A percentile compares a stretch with the other conserved stretches of the same genome.
Conservation (phyloP, 2,888 invertebrate genomes). For the Napeogenes sylphis region DNA sequence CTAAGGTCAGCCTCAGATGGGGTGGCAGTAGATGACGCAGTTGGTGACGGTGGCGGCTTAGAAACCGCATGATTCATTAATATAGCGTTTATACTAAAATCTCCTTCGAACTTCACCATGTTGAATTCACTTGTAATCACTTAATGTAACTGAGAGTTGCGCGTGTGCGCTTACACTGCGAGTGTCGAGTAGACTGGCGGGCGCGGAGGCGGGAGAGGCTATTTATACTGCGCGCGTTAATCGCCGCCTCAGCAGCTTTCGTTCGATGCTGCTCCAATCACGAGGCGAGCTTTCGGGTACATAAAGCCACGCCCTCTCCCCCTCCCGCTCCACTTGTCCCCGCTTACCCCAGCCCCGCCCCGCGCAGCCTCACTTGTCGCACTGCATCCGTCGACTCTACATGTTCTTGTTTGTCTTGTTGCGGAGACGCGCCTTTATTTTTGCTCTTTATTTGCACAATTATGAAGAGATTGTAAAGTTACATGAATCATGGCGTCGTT, state of each 20-base stretch:
- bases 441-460: slow-evolving; percentile 44
- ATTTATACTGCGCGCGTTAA: slow-evolving; percentile 51
- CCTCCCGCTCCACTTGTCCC: slow-evolving; percentile 40
- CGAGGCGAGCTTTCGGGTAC: slow-evolving; percentile 59
- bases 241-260: slow-evolving; percentile 56
- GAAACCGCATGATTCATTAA: slow-evolving; percentile 78
- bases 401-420: slow-evolving; percentile 20
- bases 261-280: slow-evolving; percentile 46
- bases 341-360: slow-evolving; percentile 20
- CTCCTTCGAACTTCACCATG: slow-evolving; percentile 80
- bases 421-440: slow-evolving; percentile 32
- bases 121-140: slow-evolving; percentile 53
- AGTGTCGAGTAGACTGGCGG: slow-evolving; percentile 64
- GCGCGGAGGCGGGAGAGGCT: slow-evolving; percentile 62
- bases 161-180: slow-evolving; percentile 59
- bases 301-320: slow-evolving; percentile 53
- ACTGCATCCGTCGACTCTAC: slow-evolving; percentile 33
- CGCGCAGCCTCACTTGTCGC: slow-evolving; percentile 28
- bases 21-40: slow-evolving; percentile 61
- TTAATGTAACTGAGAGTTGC: slow-evolving; percentile 33
- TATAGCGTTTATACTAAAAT: slow-evolving; percentile 89
- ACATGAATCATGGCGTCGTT: slow-evolving; percentile 40
- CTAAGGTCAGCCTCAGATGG: slow-evolving; percentile 68
- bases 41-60: slow-evolving; percentile 66
- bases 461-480: slow-evolving; percentile 47